These are phyloP conservation scores for Artibeus jamaicensis DNA, from an alignment of 2,797 vertebrate genomes.

Conservation along the genomic window DNA sequence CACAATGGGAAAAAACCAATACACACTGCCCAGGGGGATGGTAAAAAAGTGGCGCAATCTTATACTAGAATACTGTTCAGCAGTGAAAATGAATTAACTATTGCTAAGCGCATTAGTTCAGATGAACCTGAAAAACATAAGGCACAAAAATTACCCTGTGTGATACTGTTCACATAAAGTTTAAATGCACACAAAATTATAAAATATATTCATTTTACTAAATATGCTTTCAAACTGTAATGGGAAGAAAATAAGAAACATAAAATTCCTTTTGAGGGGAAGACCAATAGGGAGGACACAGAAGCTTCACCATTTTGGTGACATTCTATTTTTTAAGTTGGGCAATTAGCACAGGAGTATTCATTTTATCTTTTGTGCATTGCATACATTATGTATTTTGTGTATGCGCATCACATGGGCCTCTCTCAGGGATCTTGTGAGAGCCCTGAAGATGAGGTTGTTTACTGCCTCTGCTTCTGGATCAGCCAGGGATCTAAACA, in stretches of 20 bases:
- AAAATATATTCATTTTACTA: conserved; percentile 1
- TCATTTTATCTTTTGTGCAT: background rate
- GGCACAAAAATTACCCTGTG: background rate
- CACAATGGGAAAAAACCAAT: background rate
- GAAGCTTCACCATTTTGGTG: background rate
- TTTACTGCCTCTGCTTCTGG: background rate
- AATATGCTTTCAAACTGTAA: background rate
- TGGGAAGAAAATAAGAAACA: background rate
- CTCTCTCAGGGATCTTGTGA: background rate
- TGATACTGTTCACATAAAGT: background rate
- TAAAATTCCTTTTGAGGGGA: background rate
- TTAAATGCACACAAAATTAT: background rate
- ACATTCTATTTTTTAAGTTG: background rate
- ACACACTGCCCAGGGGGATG: background rate
- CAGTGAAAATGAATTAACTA: background rate
- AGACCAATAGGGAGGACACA: background rate
- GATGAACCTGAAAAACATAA: background rate
- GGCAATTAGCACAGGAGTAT: background rate
- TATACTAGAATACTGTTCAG: background rate
- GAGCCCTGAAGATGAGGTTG: background rate
- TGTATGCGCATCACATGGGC: background rate
- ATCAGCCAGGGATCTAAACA: background rate
- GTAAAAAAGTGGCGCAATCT: background rate
- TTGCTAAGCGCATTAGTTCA: background rate
- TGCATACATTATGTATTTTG: background rate